Conservation (phyloP, 2,888 invertebrate species). For the Acleris holmiana region DNA sequence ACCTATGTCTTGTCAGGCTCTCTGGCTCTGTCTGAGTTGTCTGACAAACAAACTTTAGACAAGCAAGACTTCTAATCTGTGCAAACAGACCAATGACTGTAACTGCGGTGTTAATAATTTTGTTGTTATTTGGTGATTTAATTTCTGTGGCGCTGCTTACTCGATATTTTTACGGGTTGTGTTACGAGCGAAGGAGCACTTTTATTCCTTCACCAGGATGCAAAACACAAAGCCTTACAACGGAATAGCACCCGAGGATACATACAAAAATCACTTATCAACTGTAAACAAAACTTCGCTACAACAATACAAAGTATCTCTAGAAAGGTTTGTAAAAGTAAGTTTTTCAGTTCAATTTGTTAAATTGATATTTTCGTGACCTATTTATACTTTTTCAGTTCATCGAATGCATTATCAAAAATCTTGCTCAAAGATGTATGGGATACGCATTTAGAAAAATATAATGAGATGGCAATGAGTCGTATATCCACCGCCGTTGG, state of each 20-base stretch:
- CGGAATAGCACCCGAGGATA: constrained; percentile 47
- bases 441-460: constrained; percentile 50
- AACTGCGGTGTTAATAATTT: too few relatives aligned
- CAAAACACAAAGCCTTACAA: constrained; percentile 33
- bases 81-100: background rate
- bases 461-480: constrained; percentile 47
- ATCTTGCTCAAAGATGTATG: constrained; percentile 57
- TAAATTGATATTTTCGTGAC: too few relatives aligned
- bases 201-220: constrained; percentile 15
- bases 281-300: constrained; percentile 49
- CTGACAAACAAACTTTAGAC: too few relatives aligned
- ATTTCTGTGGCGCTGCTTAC: background rate
- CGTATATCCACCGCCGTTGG: constrained; percentile 52
- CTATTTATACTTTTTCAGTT: constrained; percentile 46
- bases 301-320: constrained; percentile 53
- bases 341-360: too few relatives aligned
- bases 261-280: constrained; percentile 44
- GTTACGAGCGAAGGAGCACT: too few relatives aligned
- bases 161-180: background rate
- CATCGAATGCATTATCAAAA: constrained; percentile 59
- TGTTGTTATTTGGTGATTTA: background rate
- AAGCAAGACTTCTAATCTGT: too few relatives aligned
- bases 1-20: too few relatives aligned
- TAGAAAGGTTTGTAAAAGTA: constrained; percentile 48
- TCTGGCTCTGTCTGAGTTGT: too few relatives aligned